These are phyloP conservation scores for Zygaena filipendulae DNA, from an alignment of 2,888 invertebrate species.

Conservation along the genomic window DNA sequence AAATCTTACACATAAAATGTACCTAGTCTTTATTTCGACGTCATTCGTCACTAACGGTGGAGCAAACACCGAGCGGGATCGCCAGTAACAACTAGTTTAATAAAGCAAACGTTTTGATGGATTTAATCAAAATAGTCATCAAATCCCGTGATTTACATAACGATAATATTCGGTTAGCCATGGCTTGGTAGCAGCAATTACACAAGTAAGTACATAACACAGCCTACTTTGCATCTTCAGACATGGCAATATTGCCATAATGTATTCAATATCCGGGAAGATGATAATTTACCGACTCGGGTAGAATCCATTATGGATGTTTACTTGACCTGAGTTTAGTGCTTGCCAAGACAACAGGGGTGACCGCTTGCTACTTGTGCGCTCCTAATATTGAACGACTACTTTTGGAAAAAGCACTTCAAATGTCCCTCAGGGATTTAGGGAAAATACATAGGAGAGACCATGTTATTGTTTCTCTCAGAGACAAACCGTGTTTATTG, in stretches of 20 bases:
- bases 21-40: too few species aligned
- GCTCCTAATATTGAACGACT: slow-evolving; percentile 25
- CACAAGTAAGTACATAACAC: slow-evolving; percentile 41
- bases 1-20: too few species aligned
- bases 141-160: slow-evolving; percentile 25
- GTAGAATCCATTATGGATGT: slow-evolving; percentile 67
- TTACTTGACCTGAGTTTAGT: slow-evolving; percentile 67
- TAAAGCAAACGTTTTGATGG: too few species aligned
- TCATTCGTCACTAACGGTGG: too few species aligned
- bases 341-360: slow-evolving; percentile 69
- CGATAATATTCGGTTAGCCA: slow-evolving; percentile 27
- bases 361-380: slow-evolving; percentile 25
- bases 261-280: slow-evolving; percentile 66
- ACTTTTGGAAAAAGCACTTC: slow-evolving; percentile 17
- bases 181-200: slow-evolving; percentile 35
- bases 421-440: slow-evolving; percentile 18
- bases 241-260: slow-evolving; percentile 52
- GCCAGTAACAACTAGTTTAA: too few species aligned
- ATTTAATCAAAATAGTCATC: slow-evolving; percentile 15
- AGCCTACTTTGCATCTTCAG: slow-evolving; percentile 37
- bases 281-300: slow-evolving; percentile 60
- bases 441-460: too few species aligned
- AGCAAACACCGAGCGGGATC: too few species aligned
- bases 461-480: too few species aligned
- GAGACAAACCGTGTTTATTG: too few species aligned